phyloP scores from a whole-genome alignment of 2,113 vertebrate species.

The Axis porcinus region DNA sequence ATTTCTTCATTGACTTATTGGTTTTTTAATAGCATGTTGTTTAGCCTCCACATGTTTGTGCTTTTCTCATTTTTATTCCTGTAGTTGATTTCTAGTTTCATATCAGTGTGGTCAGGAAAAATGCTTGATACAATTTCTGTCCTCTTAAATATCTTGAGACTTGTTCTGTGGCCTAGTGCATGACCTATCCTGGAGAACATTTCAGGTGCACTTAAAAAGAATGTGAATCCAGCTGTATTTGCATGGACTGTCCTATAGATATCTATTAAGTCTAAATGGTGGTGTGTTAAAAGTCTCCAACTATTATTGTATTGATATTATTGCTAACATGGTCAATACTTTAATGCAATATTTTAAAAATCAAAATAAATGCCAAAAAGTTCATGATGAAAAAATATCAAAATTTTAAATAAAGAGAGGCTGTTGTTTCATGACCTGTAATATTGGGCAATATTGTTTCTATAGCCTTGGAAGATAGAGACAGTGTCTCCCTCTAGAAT shows the following conservation, averaged over 20 bases:
- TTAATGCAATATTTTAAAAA: neutral
- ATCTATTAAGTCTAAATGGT: neutral
- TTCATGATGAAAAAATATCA: neutral
- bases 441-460: neutral
- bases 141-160: neutral
- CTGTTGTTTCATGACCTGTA: neutral
- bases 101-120: neutral
- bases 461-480: neutral
- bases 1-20: neutral
- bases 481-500: neutral
- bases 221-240: neutral
- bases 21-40: neutral
- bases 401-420: neutral
- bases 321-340: neutral
- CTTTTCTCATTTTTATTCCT: neutral
- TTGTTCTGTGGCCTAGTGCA: neutral
- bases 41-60: neutral
- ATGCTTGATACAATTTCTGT: neutral
- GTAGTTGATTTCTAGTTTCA: neutral
- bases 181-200: neutral
- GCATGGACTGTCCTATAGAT: neutral
- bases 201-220: neutral
- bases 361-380: neutral
- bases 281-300: neutral
- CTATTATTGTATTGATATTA: neutral